phyloP scores from a whole-genome alignment of 2,797 vertebrate species.

The Sebastes variabilis region DNA sequence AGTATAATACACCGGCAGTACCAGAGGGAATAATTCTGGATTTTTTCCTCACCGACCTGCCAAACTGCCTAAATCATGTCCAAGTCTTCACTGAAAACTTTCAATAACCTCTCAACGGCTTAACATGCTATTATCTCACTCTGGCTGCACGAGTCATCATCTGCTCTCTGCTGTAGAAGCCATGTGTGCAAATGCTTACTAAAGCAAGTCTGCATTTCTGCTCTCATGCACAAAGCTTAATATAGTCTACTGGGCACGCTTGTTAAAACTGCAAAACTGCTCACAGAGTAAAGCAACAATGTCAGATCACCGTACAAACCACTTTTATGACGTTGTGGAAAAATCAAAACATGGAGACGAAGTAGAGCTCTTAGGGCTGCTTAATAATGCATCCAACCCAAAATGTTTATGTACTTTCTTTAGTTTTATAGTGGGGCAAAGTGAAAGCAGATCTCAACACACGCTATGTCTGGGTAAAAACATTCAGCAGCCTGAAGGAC shows the following conservation, averaged over 20 bases:
- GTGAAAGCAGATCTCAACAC: not conserved
- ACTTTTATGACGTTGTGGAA: conserved; percentile 8
- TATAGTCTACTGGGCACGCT: not conserved
- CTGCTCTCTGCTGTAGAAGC: conserved; percentile 11
- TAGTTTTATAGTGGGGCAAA: not conserved
- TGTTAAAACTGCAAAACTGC: conserved; percentile 10
- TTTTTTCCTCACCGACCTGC: not conserved
- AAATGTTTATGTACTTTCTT: conserved; percentile 24
- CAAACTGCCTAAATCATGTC: not conserved
- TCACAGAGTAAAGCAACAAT: not conserved
- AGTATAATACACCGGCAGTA: not conserved
- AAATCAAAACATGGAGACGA: conserved; percentile 52
- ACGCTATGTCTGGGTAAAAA: not conserved
- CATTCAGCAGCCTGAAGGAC: not conserved
- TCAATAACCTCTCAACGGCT: not conserved
- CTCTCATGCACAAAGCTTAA: conserved; percentile 8
- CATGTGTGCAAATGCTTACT: conserved; percentile 4
- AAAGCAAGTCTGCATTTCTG: conserved; percentile 25
- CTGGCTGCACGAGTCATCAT: conserved; percentile 20
- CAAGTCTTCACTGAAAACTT: not conserved
- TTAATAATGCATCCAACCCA: conserved; percentile 63
- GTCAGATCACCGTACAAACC: conserved; percentile 38
- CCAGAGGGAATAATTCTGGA: not conserved
- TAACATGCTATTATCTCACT: conserved; percentile 23
- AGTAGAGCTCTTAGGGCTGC: conserved; percentile 55